phyloP scores from a whole-genome alignment of 2,797 vertebrate genomes.

The Alfaro cultratus region DNA sequence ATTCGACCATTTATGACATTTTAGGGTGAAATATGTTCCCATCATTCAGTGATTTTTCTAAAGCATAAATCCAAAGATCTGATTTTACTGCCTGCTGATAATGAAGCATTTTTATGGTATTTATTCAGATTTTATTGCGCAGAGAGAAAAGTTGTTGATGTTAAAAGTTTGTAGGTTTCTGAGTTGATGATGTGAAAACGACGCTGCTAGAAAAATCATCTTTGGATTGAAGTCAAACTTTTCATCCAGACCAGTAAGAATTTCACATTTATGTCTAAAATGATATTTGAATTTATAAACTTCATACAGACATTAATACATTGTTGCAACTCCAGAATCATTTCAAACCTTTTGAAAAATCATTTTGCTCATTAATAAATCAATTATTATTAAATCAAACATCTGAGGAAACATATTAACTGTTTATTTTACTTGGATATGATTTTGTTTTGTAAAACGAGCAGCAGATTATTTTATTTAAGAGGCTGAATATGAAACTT shows the following conservation, averaged over 20 bases:
- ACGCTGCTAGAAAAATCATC: conserved; percentile 3
- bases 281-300: neutral
- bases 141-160: neutral
- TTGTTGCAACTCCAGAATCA: neutral
- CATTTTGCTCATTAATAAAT: neutral
- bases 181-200: neutral
- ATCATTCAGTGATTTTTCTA: neutral
- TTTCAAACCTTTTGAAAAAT: neutral
- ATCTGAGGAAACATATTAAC: neutral
- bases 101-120: neutral
- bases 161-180: conserved; percentile 4
- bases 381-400: neutral
- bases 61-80: too few species aligned
- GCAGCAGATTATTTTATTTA: neutral
- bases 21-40: neutral
- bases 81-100: too few species aligned
- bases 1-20: neutral
- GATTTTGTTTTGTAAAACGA: neutral
- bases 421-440: neutral
- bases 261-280: accelerated
- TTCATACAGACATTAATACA: neutral
- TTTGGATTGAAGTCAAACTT: conserved; percentile 35
- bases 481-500: neutral
- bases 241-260: conserved; percentile 30
- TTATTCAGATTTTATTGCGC: neutral